Conservation (phyloP, 2,888 invertebrate genomes). For the Cheilosia grossa region DNA sequence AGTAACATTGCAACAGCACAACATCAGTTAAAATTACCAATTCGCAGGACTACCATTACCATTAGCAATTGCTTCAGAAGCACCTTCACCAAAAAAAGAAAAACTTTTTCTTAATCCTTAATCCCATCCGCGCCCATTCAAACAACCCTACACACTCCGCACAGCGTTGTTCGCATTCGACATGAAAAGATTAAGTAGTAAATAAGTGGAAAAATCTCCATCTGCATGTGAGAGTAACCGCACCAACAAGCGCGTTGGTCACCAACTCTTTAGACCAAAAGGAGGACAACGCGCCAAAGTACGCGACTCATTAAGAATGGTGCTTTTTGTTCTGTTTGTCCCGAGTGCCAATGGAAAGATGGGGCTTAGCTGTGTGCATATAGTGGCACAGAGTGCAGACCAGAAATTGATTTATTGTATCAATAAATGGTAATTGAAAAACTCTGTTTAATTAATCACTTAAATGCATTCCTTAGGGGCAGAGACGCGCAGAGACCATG, state of each 20-base stretch:
- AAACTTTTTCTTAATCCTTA: slow-evolving; percentile 53
- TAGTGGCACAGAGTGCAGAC: slow-evolving; percentile 68
- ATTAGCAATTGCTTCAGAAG: slow-evolving; percentile 62
- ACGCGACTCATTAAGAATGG: slow-evolving; percentile 61
- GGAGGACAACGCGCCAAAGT: slow-evolving; percentile 45
- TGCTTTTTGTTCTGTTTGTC: slow-evolving; percentile 40
- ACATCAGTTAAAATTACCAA: slow-evolving; percentile 73
- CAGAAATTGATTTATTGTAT: slow-evolving; percentile 79
- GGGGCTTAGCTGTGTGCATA: slow-evolving; percentile 30
- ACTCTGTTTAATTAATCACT: slow-evolving; percentile 79
- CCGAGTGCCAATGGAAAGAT: slow-evolving; percentile 59
- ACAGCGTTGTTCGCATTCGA: slow-evolving; percentile 44
- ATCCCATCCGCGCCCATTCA: slow-evolving; percentile 44
- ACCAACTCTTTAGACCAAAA: slow-evolving; percentile 18
- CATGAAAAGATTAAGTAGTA: slow-evolving; percentile 70
- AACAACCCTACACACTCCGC: slow-evolving; percentile 18
- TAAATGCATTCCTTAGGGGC: slow-evolving; percentile 73
- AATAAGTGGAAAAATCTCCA: slow-evolving; percentile 70
- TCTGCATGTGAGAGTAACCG: slow-evolving; percentile 56
- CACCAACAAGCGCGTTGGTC: slow-evolving; percentile 26
- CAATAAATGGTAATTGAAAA: slow-evolving; percentile 80
- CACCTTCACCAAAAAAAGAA: slow-evolving; percentile 17
- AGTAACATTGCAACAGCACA: slow-evolving; percentile 64
- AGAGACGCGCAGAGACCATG: slow-evolving; percentile 36
- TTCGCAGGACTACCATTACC: slow-evolving; percentile 67